Percentiles rank a stretch among this genome's conserved stretches.
Conservation (phyloP, 1,140 invertebrate species). For the Pseudachorutes palmiensis region DNA sequence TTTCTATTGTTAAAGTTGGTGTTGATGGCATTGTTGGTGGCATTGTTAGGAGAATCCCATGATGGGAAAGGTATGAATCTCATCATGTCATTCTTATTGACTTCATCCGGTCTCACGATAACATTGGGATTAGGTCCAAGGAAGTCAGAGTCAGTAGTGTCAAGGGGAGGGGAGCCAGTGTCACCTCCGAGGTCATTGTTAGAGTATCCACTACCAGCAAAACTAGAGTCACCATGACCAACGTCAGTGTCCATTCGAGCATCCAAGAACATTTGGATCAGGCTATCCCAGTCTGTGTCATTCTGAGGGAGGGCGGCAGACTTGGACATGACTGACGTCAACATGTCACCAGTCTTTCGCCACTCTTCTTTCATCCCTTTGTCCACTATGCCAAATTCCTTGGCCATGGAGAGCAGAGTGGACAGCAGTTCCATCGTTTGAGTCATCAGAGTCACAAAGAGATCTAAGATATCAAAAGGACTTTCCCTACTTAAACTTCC, state of each 20-base stretch:
- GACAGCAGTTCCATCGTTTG: background rate
- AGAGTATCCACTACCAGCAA: background rate
- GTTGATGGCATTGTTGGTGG: background rate
- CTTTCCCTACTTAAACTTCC: too few relatives aligned
- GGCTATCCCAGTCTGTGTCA: conserved; percentile 5
- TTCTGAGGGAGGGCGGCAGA: background rate
- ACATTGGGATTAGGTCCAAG: background rate
- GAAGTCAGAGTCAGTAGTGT: conserved; percentile 2
- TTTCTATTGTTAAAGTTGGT: too few relatives aligned
- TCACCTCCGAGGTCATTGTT: background rate
- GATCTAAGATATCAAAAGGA: background rate
- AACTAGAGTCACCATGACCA: background rate
- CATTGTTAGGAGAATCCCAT: background rate
- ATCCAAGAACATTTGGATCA: background rate
- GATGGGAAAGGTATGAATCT: background rate
- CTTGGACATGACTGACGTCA: background rate
- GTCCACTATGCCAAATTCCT: conserved; percentile 1
- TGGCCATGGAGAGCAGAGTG: background rate
- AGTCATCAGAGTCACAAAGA: background rate
- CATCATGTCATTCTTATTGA: conserved; percentile 4
- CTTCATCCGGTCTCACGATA: background rate
- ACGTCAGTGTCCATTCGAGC: background rate
- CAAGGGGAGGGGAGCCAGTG: background rate
- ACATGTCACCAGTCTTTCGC: conserved; percentile 5
- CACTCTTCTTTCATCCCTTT: conserved; percentile 1